phyloP scores from a whole-genome alignment of 2,113 vertebrate species.

The Vimba vimba region DNA sequence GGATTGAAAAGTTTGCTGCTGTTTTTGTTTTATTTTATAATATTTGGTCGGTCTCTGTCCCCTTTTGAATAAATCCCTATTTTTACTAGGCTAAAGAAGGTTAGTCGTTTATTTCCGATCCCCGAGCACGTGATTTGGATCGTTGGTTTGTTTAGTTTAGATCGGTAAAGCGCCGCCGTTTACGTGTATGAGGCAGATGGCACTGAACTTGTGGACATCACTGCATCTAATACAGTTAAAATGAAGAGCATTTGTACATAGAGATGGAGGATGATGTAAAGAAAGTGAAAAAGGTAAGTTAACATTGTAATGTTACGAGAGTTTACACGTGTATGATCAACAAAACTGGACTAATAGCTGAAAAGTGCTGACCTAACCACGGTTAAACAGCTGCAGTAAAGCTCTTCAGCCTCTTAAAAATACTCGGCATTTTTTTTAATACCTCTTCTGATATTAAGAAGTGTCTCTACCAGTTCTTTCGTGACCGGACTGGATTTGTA shows the following conservation, averaged over 20 bases:
- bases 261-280: constrained; percentile 93
- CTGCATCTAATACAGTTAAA: constrained; percentile 66
- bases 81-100: neutral
- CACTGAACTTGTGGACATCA: constrained; percentile 44
- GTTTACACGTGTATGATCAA: neutral
- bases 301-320: neutral
- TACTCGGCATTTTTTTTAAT: neutral
- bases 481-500: neutral
- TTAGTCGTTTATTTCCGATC: neutral
- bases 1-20: constrained; percentile 82
- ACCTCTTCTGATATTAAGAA: neutral
- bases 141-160: constrained; percentile 58
- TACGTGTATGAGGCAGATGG: constrained; percentile 55
- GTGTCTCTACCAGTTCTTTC: neutral
- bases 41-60: constrained; percentile 1
- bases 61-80: neutral
- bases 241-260: constrained; percentile 68
- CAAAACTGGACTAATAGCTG: neutral
- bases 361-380: constrained; percentile 15
- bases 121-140: neutral
- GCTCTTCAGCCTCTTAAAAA: neutral
- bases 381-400: neutral
- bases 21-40: constrained; percentile 68
- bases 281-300: constrained; percentile 90
- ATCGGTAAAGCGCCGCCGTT: constrained; percentile 39